These are phyloP conservation scores for Engystomops pustulosus DNA, from an alignment of 2,113 vertebrate species.

Conservation along the genomic window DNA sequence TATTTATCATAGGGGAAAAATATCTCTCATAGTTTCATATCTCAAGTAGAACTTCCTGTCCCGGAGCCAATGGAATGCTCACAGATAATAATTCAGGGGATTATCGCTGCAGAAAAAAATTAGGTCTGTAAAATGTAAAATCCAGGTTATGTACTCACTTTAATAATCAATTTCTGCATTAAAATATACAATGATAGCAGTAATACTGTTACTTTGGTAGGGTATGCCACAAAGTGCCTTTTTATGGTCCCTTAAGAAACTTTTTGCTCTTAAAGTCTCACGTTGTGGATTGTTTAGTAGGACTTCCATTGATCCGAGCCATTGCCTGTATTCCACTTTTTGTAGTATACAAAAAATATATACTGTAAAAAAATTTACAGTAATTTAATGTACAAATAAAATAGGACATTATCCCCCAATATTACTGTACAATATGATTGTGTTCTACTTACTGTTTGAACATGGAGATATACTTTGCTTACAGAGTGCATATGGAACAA, in stretches of 20 bases:
- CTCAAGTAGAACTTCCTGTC: conserved; percentile 34
- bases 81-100: conserved; percentile 44
- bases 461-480: no score
- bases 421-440: no score
- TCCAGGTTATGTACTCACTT: neutral
- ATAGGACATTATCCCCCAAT: no score
- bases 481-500: no score
- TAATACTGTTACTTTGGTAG: neutral
- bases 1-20: conserved; percentile 25
- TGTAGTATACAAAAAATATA: no score
- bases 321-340: no score
- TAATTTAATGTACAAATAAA: no score
- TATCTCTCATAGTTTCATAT: conserved; percentile 1
- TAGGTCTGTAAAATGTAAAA: conserved; percentile 21
- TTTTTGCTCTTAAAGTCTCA: no score
- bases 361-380: no score
- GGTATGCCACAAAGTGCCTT: neutral
- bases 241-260: neutral
- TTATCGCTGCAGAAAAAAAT: conserved; percentile 1
- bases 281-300: no score
- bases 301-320: no score
- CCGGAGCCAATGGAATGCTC: neutral
- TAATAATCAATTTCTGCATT: neutral
- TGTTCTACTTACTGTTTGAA: no score
- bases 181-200: neutral